Base-by-base conservation (phyloP, 2,888 invertebrate species). In the Zootermopsis nevadensis region DNA sequence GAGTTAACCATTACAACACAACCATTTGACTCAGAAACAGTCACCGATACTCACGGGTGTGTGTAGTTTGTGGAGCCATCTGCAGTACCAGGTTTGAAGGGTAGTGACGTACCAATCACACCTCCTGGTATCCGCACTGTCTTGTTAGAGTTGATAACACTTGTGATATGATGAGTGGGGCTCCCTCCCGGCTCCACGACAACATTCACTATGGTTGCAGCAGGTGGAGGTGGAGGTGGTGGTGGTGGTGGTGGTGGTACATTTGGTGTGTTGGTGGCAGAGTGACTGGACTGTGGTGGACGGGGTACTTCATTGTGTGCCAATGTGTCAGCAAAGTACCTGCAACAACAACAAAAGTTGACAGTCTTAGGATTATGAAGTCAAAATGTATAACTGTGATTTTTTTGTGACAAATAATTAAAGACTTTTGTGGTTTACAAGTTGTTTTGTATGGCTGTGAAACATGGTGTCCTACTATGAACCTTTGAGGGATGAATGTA, bases 251-350 rank as follows among this genome's bases (percentile, higher is more conserved):
- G 86, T 55, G 48, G 30, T 31, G 72, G 55, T 31, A 77, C 69
- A 55, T 67, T 55, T 82, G 84, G 81, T 77, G 84, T 79, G 84
- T 77, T 76, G 80, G 80, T 33, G 66, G 83, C 76, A 80, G 66
- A 48, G 85, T 84, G 83, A 88, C 83, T 81, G 85, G 84, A 88
- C 87, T 74, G 87, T 86, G 80, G 88, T 86, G 77, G 89, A 87
- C 85, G 88, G 86, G 74, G 87, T 72, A 89, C 89, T 86, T 91
- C 91, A 86, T 90, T 90, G 87, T 90, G 90, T 12, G 91, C 90
- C 82, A 91, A 88, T 38, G 91, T 91, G 85, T 91, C 91, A 76
- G 90, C 91, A 86, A 91, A 91, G 85, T 91, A 91, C 85, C 91
- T 91, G 86, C 48, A 85, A 84, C 19, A 74, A 69, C 42, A 79